A percentile compares a stretch with the other conserved stretches of the same genome.
These are phyloP conservation scores for Drosophila repleta DNA, from an alignment of 1,140 invertebrate genomes.

Conservation along the genomic window DNA sequence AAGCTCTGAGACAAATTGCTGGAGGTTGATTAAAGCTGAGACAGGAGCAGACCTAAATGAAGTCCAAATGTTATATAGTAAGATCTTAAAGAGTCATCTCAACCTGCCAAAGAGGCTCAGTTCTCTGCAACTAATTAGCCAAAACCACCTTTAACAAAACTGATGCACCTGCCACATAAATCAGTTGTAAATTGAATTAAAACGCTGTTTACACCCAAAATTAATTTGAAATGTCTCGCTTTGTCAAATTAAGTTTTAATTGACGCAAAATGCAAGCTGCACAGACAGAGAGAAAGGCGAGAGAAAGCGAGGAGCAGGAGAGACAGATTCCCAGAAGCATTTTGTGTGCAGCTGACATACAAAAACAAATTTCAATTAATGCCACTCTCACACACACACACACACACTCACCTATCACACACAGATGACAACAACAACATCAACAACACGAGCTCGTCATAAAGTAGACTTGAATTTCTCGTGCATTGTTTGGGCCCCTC, in stretches of 20 bases:
- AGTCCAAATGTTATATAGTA: too few relatives aligned
- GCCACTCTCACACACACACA: conserved; percentile 22
- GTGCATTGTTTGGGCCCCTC: conserved; percentile 51
- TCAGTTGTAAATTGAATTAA: conserved; percentile 73
- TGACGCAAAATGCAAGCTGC: conserved; percentile 58
- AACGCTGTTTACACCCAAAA: conserved; percentile 63
- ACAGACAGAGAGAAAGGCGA: background rate
- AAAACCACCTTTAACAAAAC: background rate
- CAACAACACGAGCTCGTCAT: conserved; percentile 35
- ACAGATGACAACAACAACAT: conserved; percentile 53
- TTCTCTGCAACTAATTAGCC: background rate
- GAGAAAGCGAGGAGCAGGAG: background rate
- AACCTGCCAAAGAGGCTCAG: background rate
- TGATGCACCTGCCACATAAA: conserved; percentile 30
- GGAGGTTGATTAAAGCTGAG: background rate
- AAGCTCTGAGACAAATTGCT: conserved; percentile 1
- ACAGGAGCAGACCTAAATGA: too few relatives aligned
- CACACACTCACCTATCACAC: conserved; percentile 39
- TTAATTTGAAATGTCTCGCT: conserved; percentile 80
- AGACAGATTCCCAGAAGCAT: conserved; percentile 24
- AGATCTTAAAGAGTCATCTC: too few relatives aligned
- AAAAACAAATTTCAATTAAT: conserved; percentile 82
- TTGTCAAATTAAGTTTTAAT: conserved; percentile 82
- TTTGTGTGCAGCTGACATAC: conserved; percentile 69
- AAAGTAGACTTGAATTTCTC: conserved; percentile 63